Percentiles rank a stretch among this genome's conserved stretches.
Conservation (phyloP, 2,888 invertebrate species). For the Pediacus dermestoides region DNA sequence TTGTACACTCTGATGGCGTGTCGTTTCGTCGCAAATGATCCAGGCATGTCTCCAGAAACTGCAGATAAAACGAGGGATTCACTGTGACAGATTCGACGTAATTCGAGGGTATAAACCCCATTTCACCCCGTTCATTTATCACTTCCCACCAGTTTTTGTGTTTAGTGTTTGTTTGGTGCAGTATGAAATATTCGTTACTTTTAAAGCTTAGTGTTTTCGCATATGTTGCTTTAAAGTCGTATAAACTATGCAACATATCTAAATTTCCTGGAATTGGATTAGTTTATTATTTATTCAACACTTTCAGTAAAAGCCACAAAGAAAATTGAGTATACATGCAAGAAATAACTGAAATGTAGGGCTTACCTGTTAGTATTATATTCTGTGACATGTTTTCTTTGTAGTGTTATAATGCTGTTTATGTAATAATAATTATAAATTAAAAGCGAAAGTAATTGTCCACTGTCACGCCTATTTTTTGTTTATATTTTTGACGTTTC, state of each 20-base stretch:
- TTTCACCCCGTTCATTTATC: constrained; percentile 74
- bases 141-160: constrained; percentile 89
- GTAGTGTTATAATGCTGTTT: constrained; percentile 9
- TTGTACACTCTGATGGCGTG: constrained; percentile 31
- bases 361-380: constrained; percentile 32
- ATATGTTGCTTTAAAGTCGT: constrained; percentile 80
- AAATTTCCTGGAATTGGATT: constrained; percentile 58
- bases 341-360: background rate
- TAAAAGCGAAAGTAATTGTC: constrained; percentile 16
- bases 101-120: constrained; percentile 84
- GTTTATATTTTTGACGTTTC: constrained; percentile 36
- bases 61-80: constrained; percentile 64
- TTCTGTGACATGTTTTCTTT: constrained; percentile 33
- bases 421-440: constrained; percentile 12
- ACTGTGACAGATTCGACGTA: constrained; percentile 79
- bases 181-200: constrained; percentile 75
- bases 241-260: constrained; percentile 80
- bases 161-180: constrained; percentile 74
- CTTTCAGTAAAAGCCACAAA: background rate
- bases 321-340: constrained; percentile 4
- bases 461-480: constrained; percentile 40
- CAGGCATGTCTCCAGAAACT: constrained; percentile 70
- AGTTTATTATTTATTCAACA: constrained; percentile 1
- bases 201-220: constrained; percentile 79
- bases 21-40: constrained; percentile 43